phyloP scores from a whole-genome alignment of 2,888 invertebrate species.

The Acrobasis suavella region DNA sequence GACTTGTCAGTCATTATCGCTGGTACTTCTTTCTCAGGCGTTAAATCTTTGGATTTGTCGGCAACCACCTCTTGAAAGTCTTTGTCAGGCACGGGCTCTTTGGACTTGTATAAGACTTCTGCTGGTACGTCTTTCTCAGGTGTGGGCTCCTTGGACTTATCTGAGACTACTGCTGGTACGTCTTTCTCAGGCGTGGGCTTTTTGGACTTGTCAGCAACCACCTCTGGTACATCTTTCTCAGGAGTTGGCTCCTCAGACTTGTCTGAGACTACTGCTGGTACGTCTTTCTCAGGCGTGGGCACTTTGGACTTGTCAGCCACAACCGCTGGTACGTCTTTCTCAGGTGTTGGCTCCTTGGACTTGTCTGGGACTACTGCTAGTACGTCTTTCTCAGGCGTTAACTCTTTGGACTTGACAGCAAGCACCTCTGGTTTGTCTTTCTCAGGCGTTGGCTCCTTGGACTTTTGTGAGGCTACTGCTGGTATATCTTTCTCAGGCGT shows the following conservation, averaged over 20 bases:
- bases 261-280: background rate
- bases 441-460: no score
- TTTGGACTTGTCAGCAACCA: background rate
- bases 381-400: background rate
- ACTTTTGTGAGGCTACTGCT: constrained; percentile 19
- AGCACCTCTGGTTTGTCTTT: no score
- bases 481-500: constrained; percentile 20
- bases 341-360: background rate
- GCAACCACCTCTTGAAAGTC: background rate
- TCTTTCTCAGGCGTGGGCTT: background rate
- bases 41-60: constrained; percentile 19
- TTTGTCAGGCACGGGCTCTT: background rate
- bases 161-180: background rate
- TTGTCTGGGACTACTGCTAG: background rate
- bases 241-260: constrained; percentile 9
- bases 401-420: constrained; percentile 3
- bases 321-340: background rate
- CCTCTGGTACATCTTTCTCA: constrained; percentile 17
- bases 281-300: background rate
- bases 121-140: constrained; percentile 2
- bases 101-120: background rate
- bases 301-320: background rate
- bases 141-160: constrained; percentile 6
- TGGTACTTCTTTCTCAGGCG: background rate
- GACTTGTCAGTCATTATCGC: background rate